Evolutionary conservation across 2,113 vertebrate species (phyloP).

Genomic region (Apteryx owenii): DNA sequence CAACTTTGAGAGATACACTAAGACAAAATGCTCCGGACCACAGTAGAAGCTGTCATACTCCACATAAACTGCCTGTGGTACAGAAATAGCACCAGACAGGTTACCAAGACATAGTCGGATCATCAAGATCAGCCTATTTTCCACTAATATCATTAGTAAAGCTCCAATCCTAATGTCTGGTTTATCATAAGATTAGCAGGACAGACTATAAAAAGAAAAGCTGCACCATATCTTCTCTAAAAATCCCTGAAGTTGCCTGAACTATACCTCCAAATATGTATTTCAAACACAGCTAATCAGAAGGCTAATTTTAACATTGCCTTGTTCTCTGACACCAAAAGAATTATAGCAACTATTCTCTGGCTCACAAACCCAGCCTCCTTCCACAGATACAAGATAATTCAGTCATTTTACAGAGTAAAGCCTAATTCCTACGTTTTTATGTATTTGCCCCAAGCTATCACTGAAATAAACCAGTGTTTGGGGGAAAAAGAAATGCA

Average conservation of each 20-base stretch:
- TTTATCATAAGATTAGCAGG: background rate
- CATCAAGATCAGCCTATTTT: background rate
- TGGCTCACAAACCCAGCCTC: background rate
- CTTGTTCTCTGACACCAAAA: background rate
- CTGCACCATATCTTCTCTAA: background rate
- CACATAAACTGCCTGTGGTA: background rate
- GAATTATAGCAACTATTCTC: background rate
- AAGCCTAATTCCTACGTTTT: background rate
- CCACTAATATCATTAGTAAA: background rate
- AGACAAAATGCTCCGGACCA: background rate
- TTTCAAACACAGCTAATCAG: background rate
- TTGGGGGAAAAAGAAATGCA: background rate
- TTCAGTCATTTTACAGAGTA: background rate
- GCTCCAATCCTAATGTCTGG: background rate
- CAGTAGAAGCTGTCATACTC: background rate
- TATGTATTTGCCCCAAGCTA: background rate
- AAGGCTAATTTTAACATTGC: background rate
- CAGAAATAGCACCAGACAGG: background rate
- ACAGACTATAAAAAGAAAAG: background rate
- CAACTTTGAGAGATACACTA: rapidly evolving
- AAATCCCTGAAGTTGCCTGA: background rate
- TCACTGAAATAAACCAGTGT: background rate
- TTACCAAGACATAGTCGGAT: background rate
- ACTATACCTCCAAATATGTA: background rate
- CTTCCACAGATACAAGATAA: background rate